Evolutionary conservation across 2,113 vertebrate genomes (phyloP).

Genomic region (Crotalus viridis): DNA sequence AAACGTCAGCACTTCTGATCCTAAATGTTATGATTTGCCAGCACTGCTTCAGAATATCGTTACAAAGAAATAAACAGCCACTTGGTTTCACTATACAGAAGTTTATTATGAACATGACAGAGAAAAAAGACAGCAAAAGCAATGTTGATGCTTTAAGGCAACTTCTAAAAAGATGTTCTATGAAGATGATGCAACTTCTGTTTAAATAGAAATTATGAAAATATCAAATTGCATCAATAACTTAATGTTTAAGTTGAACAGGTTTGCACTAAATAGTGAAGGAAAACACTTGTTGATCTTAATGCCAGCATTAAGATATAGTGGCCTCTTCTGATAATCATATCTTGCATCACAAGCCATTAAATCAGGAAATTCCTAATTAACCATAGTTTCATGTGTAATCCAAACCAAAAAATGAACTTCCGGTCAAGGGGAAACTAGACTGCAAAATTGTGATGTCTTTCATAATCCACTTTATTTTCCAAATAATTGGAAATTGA

Average conservation of each 20-base stretch:
- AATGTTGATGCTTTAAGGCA: slow-evolving; percentile 78
- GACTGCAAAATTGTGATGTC: not conserved
- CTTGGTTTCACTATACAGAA: slow-evolving; percentile 75
- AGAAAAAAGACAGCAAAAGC: slow-evolving; percentile 78
- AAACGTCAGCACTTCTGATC: not conserved
- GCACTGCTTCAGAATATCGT: rapidly evolving
- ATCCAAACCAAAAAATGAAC: not conserved
- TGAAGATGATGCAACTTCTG: slow-evolving; percentile 81
- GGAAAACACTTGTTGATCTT: slow-evolving; percentile 77
- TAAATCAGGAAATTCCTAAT: not conserved
- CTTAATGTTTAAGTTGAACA: slow-evolving; percentile 75
- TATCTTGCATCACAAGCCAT: not conserved
- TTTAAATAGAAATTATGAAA: slow-evolving; percentile 81
- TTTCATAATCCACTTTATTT: not conserved
- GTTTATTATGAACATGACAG: slow-evolving; percentile 90
- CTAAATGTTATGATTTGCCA: rapidly evolving
- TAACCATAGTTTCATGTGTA: not conserved
- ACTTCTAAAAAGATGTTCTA: slow-evolving; percentile 71
- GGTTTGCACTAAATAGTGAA: slow-evolving; percentile 72
- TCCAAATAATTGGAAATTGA: not conserved
- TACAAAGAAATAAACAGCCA: slow-evolving; percentile 47
- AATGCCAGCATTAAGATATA: slow-evolving; percentile 94
- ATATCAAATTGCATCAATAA: slow-evolving; percentile 88
- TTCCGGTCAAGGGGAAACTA: not conserved
- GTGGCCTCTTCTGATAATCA: slow-evolving; percentile 4